A percentile compares a stretch with the other conserved stretches of the same genome.
Evolutionary conservation across 2,113 vertebrate genomes (phyloP).

Genomic region (Phalacrocorax brasilianus): DNA sequence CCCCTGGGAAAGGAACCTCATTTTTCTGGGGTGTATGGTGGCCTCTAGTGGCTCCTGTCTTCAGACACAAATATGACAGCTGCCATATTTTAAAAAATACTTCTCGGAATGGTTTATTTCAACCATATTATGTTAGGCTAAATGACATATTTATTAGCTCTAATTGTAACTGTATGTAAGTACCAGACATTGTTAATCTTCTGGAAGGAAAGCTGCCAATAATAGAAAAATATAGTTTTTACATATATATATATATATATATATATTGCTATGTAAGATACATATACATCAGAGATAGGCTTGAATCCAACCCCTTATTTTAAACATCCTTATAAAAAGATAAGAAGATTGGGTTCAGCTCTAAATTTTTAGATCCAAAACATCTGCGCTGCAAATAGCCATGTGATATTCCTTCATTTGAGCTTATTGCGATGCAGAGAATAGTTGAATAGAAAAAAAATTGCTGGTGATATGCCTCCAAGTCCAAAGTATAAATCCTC

Average conservation of each 20-base stretch:
- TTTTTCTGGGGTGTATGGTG: conserved; percentile 7
- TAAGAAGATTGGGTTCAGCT: not conserved
- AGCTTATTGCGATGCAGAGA: not conserved
- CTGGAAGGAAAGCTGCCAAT: not conserved
- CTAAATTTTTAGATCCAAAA: not conserved
- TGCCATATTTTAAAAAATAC: not conserved
- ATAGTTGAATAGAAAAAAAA: not conserved
- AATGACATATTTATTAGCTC: not conserved
- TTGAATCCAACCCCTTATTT: not conserved
- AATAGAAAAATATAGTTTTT: not conserved
- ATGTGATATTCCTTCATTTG: not conserved
- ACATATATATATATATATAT: not conserved
- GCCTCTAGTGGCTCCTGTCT: conserved; percentile 42
- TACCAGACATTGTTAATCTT: not conserved
- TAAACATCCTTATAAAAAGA: not conserved
- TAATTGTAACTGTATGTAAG: not conserved
- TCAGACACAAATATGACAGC: not conserved
- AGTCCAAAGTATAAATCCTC: not conserved
- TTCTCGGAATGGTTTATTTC: not conserved
- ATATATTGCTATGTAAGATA: not conserved
- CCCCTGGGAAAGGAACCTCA: not conserved
- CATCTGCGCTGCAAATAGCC: not conserved
- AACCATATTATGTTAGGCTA: not conserved
- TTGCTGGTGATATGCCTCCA: not conserved
- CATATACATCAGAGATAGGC: not conserved